Percentiles rank a stretch among this genome's conserved stretches.
Conservation (phyloP, 2,113 vertebrate genomes). For the Marmota flaviventris region DNA sequence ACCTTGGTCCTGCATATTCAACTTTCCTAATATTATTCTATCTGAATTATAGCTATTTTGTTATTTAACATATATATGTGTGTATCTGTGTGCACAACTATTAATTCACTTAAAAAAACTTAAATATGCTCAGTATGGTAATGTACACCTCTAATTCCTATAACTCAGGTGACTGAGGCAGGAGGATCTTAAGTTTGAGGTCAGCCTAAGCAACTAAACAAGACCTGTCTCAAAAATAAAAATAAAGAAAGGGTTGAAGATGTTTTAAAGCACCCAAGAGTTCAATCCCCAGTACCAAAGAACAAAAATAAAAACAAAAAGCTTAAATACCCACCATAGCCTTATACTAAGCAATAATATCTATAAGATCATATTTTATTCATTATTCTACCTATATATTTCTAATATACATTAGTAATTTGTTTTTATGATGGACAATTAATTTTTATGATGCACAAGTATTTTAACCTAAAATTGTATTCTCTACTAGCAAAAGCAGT, state of each 20-base stretch:
- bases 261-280: too few relatives aligned
- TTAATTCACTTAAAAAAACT: neutral
- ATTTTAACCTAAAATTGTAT: neutral
- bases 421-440: neutral
- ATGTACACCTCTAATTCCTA: too few relatives aligned
- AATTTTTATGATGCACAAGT: neutral
- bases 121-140: too few relatives aligned
- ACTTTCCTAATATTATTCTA: neutral
- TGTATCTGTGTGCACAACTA: neutral
- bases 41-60: neutral
- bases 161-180: too few relatives aligned
- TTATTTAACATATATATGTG: too few relatives aligned
- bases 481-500: neutral
- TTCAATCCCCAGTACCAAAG: too few relatives aligned
- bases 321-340: neutral
- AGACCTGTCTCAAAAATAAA: too few relatives aligned
- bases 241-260: too few relatives aligned
- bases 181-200: too few relatives aligned
- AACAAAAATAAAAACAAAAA: too few relatives aligned
- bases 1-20: neutral
- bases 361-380: neutral
- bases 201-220: too few relatives aligned
- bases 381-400: neutral
- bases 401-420: neutral
- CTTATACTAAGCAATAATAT: neutral